phyloP scores from a whole-genome alignment of 2,113 vertebrate species.

The Mesitornis unicolor region DNA sequence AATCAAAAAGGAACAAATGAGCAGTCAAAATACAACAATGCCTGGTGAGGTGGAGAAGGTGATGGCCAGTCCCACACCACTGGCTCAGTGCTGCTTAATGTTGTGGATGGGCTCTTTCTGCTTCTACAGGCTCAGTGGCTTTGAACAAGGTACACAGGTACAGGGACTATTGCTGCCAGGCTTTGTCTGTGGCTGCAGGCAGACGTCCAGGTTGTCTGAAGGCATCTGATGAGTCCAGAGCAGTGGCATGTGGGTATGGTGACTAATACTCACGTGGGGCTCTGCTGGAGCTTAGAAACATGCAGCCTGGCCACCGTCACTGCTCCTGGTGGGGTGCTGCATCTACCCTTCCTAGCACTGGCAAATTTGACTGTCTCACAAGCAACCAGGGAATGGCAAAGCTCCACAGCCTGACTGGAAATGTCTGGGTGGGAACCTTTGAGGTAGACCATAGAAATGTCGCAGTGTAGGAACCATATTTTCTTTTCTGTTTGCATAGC shows the following conservation, averaged over 20 bases:
- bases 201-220: background rate
- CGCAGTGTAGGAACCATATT: accelerated
- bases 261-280: background rate
- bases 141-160: background rate
- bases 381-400: background rate
- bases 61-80: background rate
- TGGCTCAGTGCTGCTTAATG: background rate
- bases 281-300: background rate
- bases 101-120: background rate
- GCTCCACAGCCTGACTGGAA: background rate
- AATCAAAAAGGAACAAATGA: background rate
- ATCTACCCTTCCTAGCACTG: background rate
- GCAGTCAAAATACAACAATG: background rate
- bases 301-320: no score
- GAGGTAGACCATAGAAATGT: background rate
- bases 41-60: background rate
- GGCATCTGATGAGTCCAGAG: background rate
- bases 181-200: background rate
- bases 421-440: background rate
- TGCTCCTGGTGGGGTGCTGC: background rate
- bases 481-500: background rate
- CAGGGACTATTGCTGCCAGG: background rate
- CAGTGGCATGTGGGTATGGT: accelerated
- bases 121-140: background rate
- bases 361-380: background rate